Evolutionary conservation across 2,797 vertebrate genomes (phyloP).

Genomic region (Cryptoprocta ferox): DNA sequence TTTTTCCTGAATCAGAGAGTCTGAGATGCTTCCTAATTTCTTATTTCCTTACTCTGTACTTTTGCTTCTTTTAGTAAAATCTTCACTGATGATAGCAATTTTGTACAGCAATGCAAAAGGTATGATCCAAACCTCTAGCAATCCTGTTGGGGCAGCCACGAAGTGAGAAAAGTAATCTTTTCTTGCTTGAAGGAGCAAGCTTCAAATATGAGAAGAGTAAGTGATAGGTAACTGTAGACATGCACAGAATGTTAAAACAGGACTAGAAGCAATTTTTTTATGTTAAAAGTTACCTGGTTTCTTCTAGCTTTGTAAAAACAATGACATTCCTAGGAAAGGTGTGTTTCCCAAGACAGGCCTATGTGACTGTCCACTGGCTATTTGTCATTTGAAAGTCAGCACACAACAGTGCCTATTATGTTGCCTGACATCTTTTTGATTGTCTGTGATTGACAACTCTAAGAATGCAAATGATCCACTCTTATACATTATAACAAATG

Average conservation of each 20-base stretch:
- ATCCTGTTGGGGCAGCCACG: neutral
- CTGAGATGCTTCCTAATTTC: neutral
- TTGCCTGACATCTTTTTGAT: neutral
- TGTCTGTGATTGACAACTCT: neutral
- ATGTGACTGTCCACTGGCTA: neutral
- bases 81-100: neutral
- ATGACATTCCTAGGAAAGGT: neutral
- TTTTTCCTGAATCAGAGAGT: neutral
- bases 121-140: neutral
- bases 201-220: neutral
- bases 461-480: neutral
- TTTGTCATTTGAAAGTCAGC: neutral
- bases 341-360: neutral
- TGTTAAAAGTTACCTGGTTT: slow-evolving; percentile 5
- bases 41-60: neutral
- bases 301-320: neutral
- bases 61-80: neutral
- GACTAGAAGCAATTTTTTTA: neutral
- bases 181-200: neutral
- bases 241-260: neutral
- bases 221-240: neutral
- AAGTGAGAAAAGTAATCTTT: slow-evolving; percentile 28
- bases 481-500: neutral
- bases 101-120: neutral
- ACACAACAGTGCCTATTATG: neutral